Evolutionary conservation across 2,888 invertebrate species (phyloP).

Genomic region (Heterodera filipjevi): DNA sequence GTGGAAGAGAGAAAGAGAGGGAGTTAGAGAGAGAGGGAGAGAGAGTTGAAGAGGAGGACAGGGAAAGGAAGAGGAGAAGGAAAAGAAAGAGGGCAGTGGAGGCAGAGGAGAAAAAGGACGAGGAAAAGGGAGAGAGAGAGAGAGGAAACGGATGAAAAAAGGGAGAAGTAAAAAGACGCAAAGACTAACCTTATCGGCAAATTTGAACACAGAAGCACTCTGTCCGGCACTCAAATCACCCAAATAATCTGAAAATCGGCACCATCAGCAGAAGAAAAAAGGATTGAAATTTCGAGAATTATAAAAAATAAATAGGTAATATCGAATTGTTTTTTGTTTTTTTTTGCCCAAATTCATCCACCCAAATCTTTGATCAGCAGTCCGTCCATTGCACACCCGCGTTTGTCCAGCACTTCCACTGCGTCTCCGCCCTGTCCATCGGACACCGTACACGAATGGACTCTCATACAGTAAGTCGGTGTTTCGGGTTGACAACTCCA

Average conservation of each 20-base stretch:
- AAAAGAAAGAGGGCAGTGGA: no score
- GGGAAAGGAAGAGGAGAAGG: no score
- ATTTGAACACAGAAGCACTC: constrained; percentile 57
- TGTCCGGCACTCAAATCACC: constrained; percentile 61
- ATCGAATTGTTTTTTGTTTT: no score
- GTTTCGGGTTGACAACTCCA: constrained; percentile 50
- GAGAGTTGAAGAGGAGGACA: no score
- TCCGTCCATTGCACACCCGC: constrained; percentile 46
- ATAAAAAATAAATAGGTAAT: no score
- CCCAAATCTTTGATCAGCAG: constrained; percentile 24
- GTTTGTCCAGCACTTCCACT: constrained; percentile 60
- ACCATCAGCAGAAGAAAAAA: no score
- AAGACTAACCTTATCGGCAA: constrained; percentile 53
- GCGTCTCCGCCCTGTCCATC: constrained; percentile 64
- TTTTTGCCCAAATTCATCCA: neutral
- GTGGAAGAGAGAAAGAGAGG: no score
- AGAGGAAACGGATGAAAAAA: no score
- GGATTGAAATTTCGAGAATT: no score
- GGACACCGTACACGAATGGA: constrained; percentile 57
- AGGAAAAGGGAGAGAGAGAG: no score
- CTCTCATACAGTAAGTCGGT: constrained; percentile 63
- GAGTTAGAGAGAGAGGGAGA: no score
- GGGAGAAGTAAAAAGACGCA: neutral
- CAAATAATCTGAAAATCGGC: constrained; percentile 54
- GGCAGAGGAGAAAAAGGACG: no score